A percentile compares a stretch with the other conserved stretches of the same genome.
These are phyloP conservation scores for Monopis laevigella DNA, from an alignment of 2,888 invertebrate species.

Conservation along the genomic window DNA sequence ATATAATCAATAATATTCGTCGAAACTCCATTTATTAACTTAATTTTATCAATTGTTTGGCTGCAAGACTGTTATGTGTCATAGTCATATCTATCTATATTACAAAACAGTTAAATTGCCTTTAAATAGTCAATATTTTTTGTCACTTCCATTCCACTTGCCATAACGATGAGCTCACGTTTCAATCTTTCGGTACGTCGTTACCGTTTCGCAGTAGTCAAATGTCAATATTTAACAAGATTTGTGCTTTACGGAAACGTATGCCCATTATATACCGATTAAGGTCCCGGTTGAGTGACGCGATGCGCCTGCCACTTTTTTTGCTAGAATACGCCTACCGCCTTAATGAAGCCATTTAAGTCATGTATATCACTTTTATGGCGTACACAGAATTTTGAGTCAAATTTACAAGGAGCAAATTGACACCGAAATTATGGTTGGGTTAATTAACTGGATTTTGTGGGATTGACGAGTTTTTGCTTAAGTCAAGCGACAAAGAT, in stretches of 20 bases:
- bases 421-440: slow-evolving; percentile 47
- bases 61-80: too few species aligned
- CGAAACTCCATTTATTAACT: too few species aligned
- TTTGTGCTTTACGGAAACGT: slow-evolving; percentile 52
- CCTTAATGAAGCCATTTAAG: slow-evolving; percentile 62
- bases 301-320: slow-evolving; percentile 39
- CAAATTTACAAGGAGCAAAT: slow-evolving; percentile 60
- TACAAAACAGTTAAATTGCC: too few species aligned
- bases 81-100: too few species aligned
- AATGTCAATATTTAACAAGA: slow-evolving; percentile 43
- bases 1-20: too few species aligned
- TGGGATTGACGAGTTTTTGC: slow-evolving; percentile 27
- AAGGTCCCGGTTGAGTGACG: slow-evolving; percentile 37
- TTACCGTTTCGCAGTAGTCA: slow-evolving; percentile 31
- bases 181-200: slow-evolving; percentile 25
- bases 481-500: too few species aligned
- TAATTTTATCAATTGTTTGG: too few species aligned
- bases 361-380: slow-evolving; percentile 63
- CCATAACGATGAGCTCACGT: slow-evolving; percentile 25
- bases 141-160: too few species aligned
- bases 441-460: slow-evolving; percentile 44
- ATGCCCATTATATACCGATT: slow-evolving; percentile 60
- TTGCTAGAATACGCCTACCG: slow-evolving; percentile 51
- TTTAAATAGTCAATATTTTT: too few species aligned
- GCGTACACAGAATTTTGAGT: slow-evolving; percentile 54